Conservation (phyloP, 2,113 vertebrate genomes). For the Symphodus melops region DNA sequence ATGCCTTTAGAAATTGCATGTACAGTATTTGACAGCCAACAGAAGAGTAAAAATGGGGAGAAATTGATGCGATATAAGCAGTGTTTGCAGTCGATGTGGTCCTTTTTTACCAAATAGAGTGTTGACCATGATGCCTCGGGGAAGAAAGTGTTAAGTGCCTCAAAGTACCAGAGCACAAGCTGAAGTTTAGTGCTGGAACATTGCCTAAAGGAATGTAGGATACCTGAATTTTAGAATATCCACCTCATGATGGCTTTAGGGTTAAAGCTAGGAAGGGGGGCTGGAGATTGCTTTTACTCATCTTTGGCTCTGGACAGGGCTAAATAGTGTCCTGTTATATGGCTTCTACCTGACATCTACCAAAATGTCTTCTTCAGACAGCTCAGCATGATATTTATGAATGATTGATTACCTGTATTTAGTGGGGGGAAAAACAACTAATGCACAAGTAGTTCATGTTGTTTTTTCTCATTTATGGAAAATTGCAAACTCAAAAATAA, state of each 20-base stretch:
- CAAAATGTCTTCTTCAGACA: conserved; percentile 3
- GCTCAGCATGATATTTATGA: background rate
- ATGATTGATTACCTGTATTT: conserved; percentile 7
- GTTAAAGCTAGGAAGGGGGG: background rate
- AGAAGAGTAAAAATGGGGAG: background rate
- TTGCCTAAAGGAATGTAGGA: conserved; percentile 34
- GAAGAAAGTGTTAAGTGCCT: conserved; percentile 35
- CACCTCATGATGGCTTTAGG: conserved; percentile 18
- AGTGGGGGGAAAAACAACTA: background rate
- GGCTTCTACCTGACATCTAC: background rate
- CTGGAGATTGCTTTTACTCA: conserved; percentile 2
- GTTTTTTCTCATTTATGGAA: background rate
- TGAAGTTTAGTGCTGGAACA: conserved; percentile 31
- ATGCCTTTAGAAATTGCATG: background rate
- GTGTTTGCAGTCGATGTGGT: background rate
- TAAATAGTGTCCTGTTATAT: background rate
- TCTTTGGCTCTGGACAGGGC: background rate
- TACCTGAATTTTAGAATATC: conserved; percentile 2
- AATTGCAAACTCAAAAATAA: background rate
- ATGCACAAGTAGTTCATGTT: background rate
- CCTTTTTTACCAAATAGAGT: conserved; percentile 25
- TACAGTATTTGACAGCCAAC: background rate
- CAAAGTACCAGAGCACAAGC: conserved; percentile 22
- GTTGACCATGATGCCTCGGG: conserved; percentile 46
- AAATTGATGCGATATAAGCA: background rate